Percentiles rank a stretch among this genome's conserved stretches.
phyloP scores from a whole-genome alignment of 2,888 invertebrate species.

The Punctoribates punctum region DNA sequence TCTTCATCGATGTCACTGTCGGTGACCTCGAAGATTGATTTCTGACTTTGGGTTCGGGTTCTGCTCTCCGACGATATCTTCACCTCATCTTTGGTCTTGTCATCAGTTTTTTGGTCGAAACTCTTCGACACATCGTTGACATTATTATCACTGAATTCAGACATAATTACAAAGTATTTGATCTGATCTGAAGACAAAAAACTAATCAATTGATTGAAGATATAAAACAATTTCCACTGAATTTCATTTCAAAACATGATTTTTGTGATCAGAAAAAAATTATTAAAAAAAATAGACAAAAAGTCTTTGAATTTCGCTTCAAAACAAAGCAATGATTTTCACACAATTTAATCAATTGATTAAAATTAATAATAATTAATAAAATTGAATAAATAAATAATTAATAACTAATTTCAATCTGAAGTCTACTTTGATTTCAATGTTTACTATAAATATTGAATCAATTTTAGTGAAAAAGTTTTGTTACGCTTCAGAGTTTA shows the following conservation, averaged over 20 bases:
- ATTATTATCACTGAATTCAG: neutral
- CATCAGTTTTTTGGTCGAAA: neutral
- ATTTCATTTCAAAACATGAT: neutral
- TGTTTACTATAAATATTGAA: too few relatives aligned
- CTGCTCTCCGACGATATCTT: neutral
- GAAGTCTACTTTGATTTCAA: too few relatives aligned
- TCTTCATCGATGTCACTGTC: conserved; percentile 19
- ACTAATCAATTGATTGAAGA: neutral
- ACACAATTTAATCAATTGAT: too few relatives aligned
- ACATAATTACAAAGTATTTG: neutral
- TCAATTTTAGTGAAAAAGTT: too few relatives aligned
- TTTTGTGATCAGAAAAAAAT: neutral
- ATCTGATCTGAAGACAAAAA: too few relatives aligned
- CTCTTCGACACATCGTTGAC: neutral
- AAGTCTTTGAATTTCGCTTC: neutral
- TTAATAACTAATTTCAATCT: too few relatives aligned
- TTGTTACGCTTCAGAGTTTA: too few relatives aligned
- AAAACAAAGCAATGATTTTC: too few relatives aligned
- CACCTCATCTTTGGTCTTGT: neutral
- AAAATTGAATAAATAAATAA: too few relatives aligned
- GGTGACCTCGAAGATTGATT: conserved; percentile 25
- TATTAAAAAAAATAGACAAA: neutral
- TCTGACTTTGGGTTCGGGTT: neutral
- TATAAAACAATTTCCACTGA: neutral
- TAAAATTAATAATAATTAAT: too few relatives aligned